phyloP scores from a whole-genome alignment of 2,888 invertebrate genomes.

The Spodoptera picta region DNA sequence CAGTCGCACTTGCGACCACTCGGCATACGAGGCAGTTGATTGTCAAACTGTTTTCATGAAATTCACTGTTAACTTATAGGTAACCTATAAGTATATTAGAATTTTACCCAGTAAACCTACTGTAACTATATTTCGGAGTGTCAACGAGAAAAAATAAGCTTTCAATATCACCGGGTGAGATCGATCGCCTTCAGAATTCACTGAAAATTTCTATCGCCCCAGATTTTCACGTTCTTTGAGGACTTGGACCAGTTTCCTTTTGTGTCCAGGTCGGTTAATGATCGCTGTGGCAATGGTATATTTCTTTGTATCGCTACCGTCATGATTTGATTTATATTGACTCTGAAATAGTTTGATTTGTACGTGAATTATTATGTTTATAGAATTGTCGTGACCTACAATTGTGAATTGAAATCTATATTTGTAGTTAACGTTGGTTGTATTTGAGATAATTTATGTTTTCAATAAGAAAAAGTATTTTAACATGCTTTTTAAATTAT shows the following conservation, averaged over 20 bases:
- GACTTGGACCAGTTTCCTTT: constrained; percentile 39
- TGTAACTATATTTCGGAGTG: constrained; percentile 14
- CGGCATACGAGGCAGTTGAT: no score
- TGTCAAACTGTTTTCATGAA: no score
- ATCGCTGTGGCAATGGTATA: constrained; percentile 37
- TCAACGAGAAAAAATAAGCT: constrained; percentile 41
- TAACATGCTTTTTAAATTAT: no score
- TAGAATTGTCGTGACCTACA: no score
- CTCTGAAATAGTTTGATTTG: constrained; percentile 6
- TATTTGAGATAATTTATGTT: no score
- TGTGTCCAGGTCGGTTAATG: constrained; percentile 51
- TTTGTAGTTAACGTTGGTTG: no score
- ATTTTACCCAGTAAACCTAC: constrained; percentile 23
- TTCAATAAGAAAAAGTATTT: no score
- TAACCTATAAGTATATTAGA: no score
- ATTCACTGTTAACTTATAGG: no score
- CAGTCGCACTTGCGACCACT: no score
- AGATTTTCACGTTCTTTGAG: constrained; percentile 43
- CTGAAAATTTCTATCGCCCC: constrained; percentile 41
- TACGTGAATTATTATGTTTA: neutral
- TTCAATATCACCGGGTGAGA: constrained; percentile 42
- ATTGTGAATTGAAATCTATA: neutral
- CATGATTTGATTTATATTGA: constrained; percentile 31
- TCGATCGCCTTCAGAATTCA: constrained; percentile 49
- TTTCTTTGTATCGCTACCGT: constrained; percentile 19